phyloP scores from a whole-genome alignment of 2,797 vertebrate species.

The Xerus rutilus region DNA sequence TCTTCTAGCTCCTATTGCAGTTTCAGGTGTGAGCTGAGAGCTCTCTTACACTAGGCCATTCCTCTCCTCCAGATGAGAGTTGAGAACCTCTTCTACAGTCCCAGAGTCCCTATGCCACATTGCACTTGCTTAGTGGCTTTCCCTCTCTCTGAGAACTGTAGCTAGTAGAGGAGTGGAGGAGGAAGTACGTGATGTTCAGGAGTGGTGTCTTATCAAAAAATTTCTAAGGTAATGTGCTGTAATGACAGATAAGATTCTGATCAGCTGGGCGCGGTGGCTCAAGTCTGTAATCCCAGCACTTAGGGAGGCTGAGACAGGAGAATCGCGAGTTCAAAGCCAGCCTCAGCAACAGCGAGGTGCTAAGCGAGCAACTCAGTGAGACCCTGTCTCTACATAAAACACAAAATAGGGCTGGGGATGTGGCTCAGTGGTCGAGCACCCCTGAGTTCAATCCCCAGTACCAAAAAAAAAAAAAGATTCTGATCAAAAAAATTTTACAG shows the following conservation, averaged over 20 bases:
- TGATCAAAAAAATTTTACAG: conserved; percentile 54
- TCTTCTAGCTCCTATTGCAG: not conserved
- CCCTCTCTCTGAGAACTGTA: not conserved
- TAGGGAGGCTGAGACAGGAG: too few relatives aligned
- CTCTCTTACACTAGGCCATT: not conserved
- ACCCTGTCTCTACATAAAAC: too few relatives aligned
- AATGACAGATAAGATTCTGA: conserved; percentile 28
- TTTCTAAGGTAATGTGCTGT: not conserved
- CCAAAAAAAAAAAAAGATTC: too few relatives aligned
- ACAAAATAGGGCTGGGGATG: too few relatives aligned
- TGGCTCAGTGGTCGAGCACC: too few relatives aligned
- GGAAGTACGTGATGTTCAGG: not conserved
- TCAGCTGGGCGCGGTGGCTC: too few relatives aligned
- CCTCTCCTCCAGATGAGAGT: not conserved
- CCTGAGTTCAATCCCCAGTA: too few relatives aligned
- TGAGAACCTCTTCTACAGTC: not conserved
- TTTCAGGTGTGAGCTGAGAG: not conserved
- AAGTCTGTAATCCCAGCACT: too few relatives aligned
- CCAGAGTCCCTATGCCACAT: not conserved
- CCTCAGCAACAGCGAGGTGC: too few relatives aligned
- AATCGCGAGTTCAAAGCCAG: too few relatives aligned
- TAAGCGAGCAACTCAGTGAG: too few relatives aligned
- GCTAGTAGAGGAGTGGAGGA: not conserved
- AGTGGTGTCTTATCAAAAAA: not conserved
- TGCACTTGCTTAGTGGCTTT: not conserved